Percentiles rank a stretch among this genome's conserved stretches.
phyloP scores from a whole-genome alignment of 2,113 vertebrate species.

The Boleophthalmus pectinirostris region DNA sequence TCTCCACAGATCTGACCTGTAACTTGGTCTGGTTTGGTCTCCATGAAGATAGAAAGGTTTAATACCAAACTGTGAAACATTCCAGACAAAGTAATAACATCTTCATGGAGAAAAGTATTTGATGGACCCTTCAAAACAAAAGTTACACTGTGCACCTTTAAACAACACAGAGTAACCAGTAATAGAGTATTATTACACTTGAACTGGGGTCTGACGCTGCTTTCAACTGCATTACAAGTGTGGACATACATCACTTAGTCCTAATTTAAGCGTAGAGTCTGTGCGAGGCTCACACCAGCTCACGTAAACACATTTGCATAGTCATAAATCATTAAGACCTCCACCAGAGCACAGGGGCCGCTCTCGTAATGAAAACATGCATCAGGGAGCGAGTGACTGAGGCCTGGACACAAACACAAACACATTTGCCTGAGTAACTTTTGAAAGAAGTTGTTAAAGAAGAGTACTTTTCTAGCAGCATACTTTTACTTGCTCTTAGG shows the following conservation, averaged over 20 bases:
- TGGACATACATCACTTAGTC: not conserved
- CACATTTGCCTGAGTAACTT: no score
- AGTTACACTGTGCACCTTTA: no score
- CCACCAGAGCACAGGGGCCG: conserved; percentile 2
- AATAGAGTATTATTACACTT: not conserved
- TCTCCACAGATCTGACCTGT: no score
- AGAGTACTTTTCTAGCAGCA: no score
- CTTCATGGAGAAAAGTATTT: no score
- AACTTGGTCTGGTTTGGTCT: no score
- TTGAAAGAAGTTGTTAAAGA: no score
- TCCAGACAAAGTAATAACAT: no score
- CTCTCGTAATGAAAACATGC: conserved; percentile 24
- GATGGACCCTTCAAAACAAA: no score
- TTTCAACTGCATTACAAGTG: not conserved
- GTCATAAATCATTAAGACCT: conserved; percentile 30
- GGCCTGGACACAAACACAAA: not conserved
- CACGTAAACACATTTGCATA: conserved; percentile 28
- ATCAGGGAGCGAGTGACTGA: conserved; percentile 4
- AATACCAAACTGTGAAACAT: no score
- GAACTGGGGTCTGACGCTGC: not conserved
- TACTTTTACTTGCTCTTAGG: no score
- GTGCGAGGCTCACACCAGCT: conserved; percentile 15
- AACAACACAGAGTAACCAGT: not conserved
- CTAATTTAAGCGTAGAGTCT: not conserved
- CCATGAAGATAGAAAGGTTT: no score